Evolutionary conservation across 2,113 vertebrate genomes (phyloP), one percentile per base, ranked within the genome.

Genomic region (Pluvialis apricaria): DNA sequence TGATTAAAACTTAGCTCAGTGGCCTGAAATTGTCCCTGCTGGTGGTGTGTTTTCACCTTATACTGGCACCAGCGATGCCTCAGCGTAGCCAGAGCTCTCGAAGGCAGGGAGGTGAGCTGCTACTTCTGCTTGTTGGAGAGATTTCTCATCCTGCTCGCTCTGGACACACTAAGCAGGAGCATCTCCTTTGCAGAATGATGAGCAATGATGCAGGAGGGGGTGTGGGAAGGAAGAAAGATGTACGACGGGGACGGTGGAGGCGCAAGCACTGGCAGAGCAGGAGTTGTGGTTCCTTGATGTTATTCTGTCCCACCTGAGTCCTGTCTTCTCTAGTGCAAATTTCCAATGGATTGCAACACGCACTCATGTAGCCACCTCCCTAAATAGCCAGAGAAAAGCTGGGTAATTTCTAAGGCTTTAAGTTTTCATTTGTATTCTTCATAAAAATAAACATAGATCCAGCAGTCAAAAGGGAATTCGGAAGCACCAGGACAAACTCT

Each of bases 1-100:
- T 38, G 70, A 95, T 82, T 91, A 94, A 89, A 95, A 73, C 40
- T 81, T 17, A 80, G 57, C 73, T 75, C 73, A 5, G 44, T 32
- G 65, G 69, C 82, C 83, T 73, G 86, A 89, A 87, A 47, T 79
- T 58, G 73, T 65, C 78, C 86, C 86, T 76, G 52, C 7, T 86
- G 42, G 82, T 84, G 62, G 2, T 57, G 31, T 66, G 60, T 45
- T 79, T 82, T 77, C 91, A 69, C 91, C 88, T 91, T 69, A 2
- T 1, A 5, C 34, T 72, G 88, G 81, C 83, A 85, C 15, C 20
- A 10, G 60, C 0, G 21, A 14, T 49, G 52, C 26, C 44, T 55
- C 31, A 2, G 65, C 1, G 3, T 1, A 45, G 77, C 47, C 58
- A 19, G 26, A 20, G 55, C 79, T 90, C 32, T 76, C 0, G 0